Evolutionary conservation across 1,140 invertebrate species (phyloP).

Genomic region (Lepeophtheirus salmonis): DNA sequence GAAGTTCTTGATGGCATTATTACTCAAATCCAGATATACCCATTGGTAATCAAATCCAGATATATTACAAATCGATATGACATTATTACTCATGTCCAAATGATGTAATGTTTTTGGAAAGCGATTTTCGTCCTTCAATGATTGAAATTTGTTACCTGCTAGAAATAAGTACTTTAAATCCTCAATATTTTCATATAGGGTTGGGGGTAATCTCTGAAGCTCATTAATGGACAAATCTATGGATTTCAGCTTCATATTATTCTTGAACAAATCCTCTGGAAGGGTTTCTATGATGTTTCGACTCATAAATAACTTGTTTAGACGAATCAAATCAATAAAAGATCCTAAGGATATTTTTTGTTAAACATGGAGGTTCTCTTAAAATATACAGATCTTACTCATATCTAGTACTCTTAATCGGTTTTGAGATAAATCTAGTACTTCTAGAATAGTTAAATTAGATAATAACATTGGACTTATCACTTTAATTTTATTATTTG

Average conservation of each 20-base stretch:
- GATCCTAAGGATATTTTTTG: too few relatives aligned
- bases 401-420: background rate
- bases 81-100: background rate
- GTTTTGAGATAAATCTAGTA: background rate
- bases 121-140: background rate
- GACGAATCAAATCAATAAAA: background rate
- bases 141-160: background rate
- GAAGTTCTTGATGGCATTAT: background rate
- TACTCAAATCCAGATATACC: background rate
- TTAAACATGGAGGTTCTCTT: too few relatives aligned
- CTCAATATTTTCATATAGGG: background rate
- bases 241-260: background rate
- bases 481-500: background rate
- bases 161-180: background rate
- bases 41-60: background rate
- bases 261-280: background rate
- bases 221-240: background rate
- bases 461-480: background rate
- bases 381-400: background rate
- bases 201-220: background rate
- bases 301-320: background rate
- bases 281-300: background rate
- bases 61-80: background rate
- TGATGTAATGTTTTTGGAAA: background rate
- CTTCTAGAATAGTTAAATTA: background rate